A percentile compares a stretch with the other conserved stretches of the same genome.
These are phyloP conservation scores for Drosophila mettleri DNA, from an alignment of 2,888 invertebrate genomes.

Conservation along the genomic window DNA sequence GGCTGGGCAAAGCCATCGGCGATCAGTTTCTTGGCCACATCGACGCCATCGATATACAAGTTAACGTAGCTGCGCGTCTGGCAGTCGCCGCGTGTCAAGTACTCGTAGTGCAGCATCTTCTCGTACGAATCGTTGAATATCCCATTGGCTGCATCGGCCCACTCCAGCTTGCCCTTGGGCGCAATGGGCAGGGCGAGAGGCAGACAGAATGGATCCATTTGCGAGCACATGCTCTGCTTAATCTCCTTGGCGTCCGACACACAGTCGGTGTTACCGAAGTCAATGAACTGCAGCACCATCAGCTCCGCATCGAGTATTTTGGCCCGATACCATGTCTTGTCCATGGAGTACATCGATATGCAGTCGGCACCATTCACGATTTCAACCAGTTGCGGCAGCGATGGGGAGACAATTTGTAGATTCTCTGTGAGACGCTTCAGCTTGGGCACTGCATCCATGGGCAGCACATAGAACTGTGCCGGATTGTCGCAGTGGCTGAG, in stretches of 20 bases:
- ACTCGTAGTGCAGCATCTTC: slow-evolving; percentile 83
- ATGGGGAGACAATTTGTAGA: slow-evolving; percentile 87
- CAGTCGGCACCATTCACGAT: slow-evolving; percentile 87
- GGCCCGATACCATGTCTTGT: slow-evolving; percentile 96
- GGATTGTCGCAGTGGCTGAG: slow-evolving; percentile 91
- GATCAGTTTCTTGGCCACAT: slow-evolving; percentile 88
- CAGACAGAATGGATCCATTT: slow-evolving; percentile 87
- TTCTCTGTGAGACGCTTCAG: slow-evolving; percentile 88
- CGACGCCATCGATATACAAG: slow-evolving; percentile 87
- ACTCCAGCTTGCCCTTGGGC: slow-evolving; percentile 88
- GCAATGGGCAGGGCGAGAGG: slow-evolving; percentile 89
- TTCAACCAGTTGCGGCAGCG: slow-evolving; percentile 87
- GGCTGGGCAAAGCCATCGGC: slow-evolving; percentile 87
- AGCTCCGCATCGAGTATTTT: slow-evolving; percentile 93
- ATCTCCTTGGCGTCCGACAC: slow-evolving; percentile 88
- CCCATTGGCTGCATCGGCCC: slow-evolving; percentile 88
- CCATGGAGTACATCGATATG: slow-evolving; percentile 92
- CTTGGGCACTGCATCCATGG: slow-evolving; percentile 86
- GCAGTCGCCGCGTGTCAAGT: slow-evolving; percentile 80
- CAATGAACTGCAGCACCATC: slow-evolving; percentile 91
- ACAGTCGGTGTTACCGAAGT: slow-evolving; percentile 92
- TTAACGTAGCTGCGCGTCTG: slow-evolving; percentile 86
- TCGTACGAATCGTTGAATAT: slow-evolving; percentile 86
- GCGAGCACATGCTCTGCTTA: slow-evolving; percentile 85
- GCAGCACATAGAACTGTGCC: slow-evolving; percentile 91